Conservation (phyloP, 2,113 vertebrate species). For the Caranx melampygus region DNA sequence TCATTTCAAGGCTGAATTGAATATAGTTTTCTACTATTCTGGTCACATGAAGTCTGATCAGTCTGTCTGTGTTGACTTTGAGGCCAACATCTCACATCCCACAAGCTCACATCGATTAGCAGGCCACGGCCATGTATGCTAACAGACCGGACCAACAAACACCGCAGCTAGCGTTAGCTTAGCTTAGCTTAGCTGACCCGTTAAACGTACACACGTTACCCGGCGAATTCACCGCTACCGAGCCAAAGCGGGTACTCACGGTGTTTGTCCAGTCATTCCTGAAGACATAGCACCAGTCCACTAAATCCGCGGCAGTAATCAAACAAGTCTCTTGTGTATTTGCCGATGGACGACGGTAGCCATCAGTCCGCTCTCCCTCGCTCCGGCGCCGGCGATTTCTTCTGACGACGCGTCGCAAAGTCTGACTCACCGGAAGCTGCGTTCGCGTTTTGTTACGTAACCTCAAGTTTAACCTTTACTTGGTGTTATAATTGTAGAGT, state of each 20-base stretch:
- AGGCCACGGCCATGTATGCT: conserved; percentile 40
- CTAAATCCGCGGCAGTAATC: neutral
- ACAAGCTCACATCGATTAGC: neutral
- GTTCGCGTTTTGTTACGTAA: conserved; percentile 5
- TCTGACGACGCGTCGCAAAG: conserved; percentile 66
- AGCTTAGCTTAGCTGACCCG: neutral
- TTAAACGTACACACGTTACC: neutral
- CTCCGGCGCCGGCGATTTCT: conserved; percentile 23
- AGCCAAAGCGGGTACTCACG: conserved; percentile 72
- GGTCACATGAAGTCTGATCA: fast-evolving
- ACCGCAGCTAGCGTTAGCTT: neutral
- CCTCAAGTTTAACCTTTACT: neutral
- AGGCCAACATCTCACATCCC: fast-evolving
- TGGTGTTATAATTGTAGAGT: neutral
- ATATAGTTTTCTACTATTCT: fast-evolving
- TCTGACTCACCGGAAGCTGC: conserved; percentile 41
- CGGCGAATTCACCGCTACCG: neutral
- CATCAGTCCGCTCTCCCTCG: conserved; percentile 43
- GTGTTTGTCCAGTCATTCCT: conserved; percentile 82
- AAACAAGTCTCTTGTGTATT: conserved; percentile 20
- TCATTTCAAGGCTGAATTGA: fast-evolving
- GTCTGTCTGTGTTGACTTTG: fast-evolving
- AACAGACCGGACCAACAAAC: neutral
- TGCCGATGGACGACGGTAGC: conserved; percentile 25
- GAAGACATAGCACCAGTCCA: conserved; percentile 80